These are phyloP conservation scores for Drosophila borealis DNA, from an alignment of 2,888 invertebrate species.

Conservation along the genomic window DNA sequence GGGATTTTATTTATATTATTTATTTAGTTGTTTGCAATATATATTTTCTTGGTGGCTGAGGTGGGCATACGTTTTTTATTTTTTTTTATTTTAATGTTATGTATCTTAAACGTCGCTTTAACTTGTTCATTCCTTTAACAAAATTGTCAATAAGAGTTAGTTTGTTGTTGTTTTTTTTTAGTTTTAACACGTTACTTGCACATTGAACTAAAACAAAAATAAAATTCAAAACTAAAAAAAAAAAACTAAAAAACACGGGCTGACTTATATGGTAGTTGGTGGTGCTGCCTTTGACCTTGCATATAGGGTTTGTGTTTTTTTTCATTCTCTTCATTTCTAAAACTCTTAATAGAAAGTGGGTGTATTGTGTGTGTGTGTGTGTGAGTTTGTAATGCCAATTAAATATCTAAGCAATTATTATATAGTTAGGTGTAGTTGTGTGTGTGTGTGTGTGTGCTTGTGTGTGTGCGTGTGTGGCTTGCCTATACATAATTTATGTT, in stretches of 20 bases:
- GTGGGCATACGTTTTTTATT: constrained; percentile 72
- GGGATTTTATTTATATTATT: constrained; percentile 27
- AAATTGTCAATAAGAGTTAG: constrained; percentile 42
- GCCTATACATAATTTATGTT: constrained; percentile 43
- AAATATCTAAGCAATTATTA: constrained; percentile 66
- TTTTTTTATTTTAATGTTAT: constrained; percentile 21
- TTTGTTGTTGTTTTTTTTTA: constrained; percentile 12
- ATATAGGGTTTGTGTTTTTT: constrained; percentile 22
- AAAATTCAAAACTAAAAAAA: constrained; percentile 64
- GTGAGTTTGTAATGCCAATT: constrained; percentile 55
- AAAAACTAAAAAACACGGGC: constrained; percentile 69
- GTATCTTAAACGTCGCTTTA: constrained; percentile 25
- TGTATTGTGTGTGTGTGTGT: constrained; percentile 2
- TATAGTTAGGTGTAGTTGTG: constrained; percentile 24
- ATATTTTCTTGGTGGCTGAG: constrained; percentile 77
- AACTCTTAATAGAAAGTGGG: constrained; percentile 13
- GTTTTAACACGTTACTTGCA: constrained; percentile 65
- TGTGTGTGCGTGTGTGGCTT: constrained; percentile 7
- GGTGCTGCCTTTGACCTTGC: constrained; percentile 60
- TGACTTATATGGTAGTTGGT: constrained; percentile 75
- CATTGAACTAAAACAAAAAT: constrained; percentile 77
- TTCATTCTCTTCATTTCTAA: constrained; percentile 6
- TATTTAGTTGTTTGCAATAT: constrained; percentile 20
- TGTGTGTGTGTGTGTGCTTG: constrained; percentile 28
- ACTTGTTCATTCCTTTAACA: constrained; percentile 31